phyloP scores from a whole-genome alignment of 2,113 vertebrate species.

The Pristiophorus japonicus region DNA sequence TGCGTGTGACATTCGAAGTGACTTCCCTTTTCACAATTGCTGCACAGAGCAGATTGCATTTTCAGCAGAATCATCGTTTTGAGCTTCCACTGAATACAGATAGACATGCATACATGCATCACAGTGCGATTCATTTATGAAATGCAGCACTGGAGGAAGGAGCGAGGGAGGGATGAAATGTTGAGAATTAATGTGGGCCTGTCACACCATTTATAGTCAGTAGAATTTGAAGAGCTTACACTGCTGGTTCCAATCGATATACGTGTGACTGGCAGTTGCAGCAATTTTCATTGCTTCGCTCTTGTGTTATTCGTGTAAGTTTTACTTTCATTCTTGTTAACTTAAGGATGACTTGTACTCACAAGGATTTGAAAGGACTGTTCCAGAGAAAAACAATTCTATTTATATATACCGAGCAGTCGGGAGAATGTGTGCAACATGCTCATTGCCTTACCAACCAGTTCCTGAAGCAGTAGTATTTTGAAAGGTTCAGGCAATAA shows the following conservation, averaged over 20 bases:
- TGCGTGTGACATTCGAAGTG: too few relatives aligned
- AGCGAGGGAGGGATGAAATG: not conserved
- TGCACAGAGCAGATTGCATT: not conserved
- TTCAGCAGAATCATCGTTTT: not conserved
- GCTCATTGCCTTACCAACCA: not conserved
- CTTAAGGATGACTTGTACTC: not conserved
- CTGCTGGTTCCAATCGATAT: not conserved
- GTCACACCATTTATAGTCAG: not conserved
- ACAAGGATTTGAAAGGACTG: not conserved
- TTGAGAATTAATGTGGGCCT: not conserved
- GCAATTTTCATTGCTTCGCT: not conserved
- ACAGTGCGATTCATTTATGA: not conserved
- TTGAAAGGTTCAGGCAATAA: not conserved
- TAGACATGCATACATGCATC: not conserved
- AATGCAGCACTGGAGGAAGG: not conserved
- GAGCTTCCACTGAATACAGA: not conserved
- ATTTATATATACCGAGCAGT: not conserved
- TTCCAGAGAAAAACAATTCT: not conserved
- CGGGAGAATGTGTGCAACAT: not conserved
- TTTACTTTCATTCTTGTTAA: not conserved
- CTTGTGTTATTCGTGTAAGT: not conserved
- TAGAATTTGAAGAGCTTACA: not conserved
- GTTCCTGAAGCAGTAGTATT: not conserved
- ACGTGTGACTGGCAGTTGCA: not conserved
- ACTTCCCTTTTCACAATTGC: not conserved